Percentiles rank a stretch among this genome's conserved stretches.
Conservation (phyloP, 2,113 vertebrate species). For the Bos indicus region DNA sequence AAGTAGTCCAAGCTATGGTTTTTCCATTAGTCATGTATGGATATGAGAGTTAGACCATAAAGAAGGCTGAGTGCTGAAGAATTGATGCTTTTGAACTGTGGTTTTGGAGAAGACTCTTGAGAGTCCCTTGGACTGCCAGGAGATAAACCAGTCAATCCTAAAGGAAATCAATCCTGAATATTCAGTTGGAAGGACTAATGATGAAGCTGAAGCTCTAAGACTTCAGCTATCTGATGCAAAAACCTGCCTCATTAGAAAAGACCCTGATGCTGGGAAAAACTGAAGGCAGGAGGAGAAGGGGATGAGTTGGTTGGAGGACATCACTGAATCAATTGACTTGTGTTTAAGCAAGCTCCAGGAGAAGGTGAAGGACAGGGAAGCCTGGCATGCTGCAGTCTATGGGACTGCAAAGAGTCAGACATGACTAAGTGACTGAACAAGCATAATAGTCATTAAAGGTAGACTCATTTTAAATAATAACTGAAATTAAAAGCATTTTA, state of each 20-base stretch:
- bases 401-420: not conserved
- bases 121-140: not conserved
- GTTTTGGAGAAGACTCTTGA: not conserved
- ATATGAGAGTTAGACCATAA: not conserved
- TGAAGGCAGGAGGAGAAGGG: not conserved
- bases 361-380: not conserved
- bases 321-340: not conserved
- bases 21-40: not conserved
- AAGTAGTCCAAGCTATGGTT: not conserved
- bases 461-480: not conserved
- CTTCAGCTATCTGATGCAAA: not conserved
- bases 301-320: not conserved
- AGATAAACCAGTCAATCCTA: not conserved
- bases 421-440: not conserved
- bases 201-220: not conserved
- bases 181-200: not conserved
- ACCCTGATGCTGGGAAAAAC: not conserved
- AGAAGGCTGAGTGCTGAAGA: not conserved
- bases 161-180: not conserved
- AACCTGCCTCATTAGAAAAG: not conserved
- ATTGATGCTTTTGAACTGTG: not conserved
- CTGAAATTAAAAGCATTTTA: not conserved
- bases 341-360: not conserved
- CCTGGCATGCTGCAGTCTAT: not conserved
- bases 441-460: not conserved